Evolutionary conservation across 2,888 invertebrate species (phyloP).

Genomic region (Tenthredo livida): DNA sequence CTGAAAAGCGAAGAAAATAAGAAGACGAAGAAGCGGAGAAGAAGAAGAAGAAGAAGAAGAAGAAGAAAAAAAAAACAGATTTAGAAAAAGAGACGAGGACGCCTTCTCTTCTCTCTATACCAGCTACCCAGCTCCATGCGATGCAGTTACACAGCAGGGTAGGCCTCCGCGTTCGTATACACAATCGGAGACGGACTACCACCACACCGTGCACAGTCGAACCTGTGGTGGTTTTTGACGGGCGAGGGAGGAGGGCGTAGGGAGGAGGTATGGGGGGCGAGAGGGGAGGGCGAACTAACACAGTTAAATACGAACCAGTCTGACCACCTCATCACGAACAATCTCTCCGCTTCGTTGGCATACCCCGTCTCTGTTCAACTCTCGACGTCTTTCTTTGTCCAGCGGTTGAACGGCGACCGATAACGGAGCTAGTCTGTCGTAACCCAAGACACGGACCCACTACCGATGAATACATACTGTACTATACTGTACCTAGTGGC

Average conservation of each 20-base stretch:
- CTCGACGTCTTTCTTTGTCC: slow-evolving; percentile 63
- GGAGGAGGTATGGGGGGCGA: slow-evolving; percentile 40
- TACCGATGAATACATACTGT: slow-evolving; percentile 5
- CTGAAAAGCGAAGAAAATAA: neutral
- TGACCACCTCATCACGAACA: slow-evolving; percentile 78
- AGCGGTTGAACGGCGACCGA: slow-evolving; percentile 75
- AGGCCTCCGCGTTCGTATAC: slow-evolving; percentile 29
- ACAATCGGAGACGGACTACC: slow-evolving; percentile 16
- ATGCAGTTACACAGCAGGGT: slow-evolving; percentile 47
- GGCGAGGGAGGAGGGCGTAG: too few relatives aligned
- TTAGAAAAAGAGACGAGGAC: slow-evolving; percentile 30
- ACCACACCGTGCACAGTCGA: neutral
- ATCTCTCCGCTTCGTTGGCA: slow-evolving; percentile 72
- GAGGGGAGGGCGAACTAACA: slow-evolving; percentile 14
- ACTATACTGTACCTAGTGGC: neutral
- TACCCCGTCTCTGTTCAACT: slow-evolving; percentile 60
- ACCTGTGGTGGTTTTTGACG: slow-evolving; percentile 48
- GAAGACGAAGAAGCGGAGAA: neutral
- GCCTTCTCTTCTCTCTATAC: slow-evolving; percentile 23
- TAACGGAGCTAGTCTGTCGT: slow-evolving; percentile 77
- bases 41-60: neutral
- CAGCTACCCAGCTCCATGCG: neutral
- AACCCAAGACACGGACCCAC: slow-evolving; percentile 80
- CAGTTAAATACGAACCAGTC: slow-evolving; percentile 72
- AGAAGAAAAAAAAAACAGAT: neutral